Evolutionary conservation across 1,140 invertebrate species (phyloP).

Genomic region (Solenopsis fugax): DNA sequence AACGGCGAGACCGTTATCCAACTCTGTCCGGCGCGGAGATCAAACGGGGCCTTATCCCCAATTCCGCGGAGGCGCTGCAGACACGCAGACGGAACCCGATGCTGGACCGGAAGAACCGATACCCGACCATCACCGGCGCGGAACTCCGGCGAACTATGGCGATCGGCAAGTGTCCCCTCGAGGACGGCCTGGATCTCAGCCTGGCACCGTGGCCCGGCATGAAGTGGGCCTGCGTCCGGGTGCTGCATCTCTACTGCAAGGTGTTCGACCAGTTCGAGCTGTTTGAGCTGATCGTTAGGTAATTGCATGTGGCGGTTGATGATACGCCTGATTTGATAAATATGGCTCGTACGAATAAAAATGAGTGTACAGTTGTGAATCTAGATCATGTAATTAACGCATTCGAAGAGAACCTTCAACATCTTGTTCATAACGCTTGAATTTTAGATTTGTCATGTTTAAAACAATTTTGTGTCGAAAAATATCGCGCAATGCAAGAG

Average conservation of each 20-base stretch:
- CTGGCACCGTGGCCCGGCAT: conserved; percentile 91
- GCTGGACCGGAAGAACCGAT: conserved; percentile 80
- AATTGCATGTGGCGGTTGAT: conserved; percentile 79
- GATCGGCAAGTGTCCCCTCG: conserved; percentile 83
- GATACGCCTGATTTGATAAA: neutral
- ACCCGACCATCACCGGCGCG: conserved; percentile 83
- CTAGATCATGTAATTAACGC: neutral
- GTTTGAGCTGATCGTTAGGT: conserved; percentile 93
- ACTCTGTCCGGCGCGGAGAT: conserved; percentile 84
- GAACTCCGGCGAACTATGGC: conserved; percentile 80
- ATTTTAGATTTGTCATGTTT: neutral
- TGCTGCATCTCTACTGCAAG: conserved; percentile 93
- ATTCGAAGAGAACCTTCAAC: neutral
- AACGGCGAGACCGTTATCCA: conserved; percentile 82
- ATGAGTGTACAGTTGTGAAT: neutral
- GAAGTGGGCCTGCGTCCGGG: conserved; percentile 92
- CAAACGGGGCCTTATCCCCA: conserved; percentile 76
- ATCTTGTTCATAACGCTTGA: neutral
- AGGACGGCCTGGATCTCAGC: conserved; percentile 85
- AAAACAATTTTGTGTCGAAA: neutral
- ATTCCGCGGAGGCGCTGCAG: conserved; percentile 14
- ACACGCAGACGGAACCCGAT: conserved; percentile 69
- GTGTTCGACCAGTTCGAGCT: conserved; percentile 93
- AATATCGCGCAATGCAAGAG: neutral
- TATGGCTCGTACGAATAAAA: neutral